Percentiles rank a stretch among this genome's conserved stretches.
Conservation (phyloP, 2,113 vertebrate genomes). For the Argyrosomus japonicus region DNA sequence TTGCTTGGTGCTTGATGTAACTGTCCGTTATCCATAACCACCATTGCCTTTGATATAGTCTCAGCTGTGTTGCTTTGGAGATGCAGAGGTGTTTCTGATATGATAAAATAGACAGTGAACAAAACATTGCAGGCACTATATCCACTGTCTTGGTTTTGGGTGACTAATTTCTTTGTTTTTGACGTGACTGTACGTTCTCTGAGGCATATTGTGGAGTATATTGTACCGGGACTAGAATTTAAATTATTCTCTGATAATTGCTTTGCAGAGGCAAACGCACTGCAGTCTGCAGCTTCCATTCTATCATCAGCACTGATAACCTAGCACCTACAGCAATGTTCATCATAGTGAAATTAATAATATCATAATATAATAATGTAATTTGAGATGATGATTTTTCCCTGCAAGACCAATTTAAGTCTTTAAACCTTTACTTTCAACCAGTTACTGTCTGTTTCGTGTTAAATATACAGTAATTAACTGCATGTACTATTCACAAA, state of each 20-base stretch:
- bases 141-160: constrained; percentile 15
- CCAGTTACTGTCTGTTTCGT: neutral
- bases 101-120: constrained; percentile 21
- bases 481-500: constrained; percentile 14
- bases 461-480: neutral
- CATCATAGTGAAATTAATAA: constrained; percentile 33
- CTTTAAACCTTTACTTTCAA: constrained; percentile 12
- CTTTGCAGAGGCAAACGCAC: constrained; percentile 43
- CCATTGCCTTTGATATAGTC: constrained; percentile 17
- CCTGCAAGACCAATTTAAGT: neutral
- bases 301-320: constrained; percentile 36
- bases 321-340: constrained; percentile 23
- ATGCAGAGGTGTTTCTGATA: neutral
- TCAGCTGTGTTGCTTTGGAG: constrained; percentile 5
- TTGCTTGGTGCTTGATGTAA: constrained; percentile 29
- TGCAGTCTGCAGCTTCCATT: constrained; percentile 9
- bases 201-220: constrained; percentile 57
- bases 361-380: constrained; percentile 4
- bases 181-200: constrained; percentile 34
- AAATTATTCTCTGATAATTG: constrained; percentile 68
- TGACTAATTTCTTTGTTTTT: constrained; percentile 46
- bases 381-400: constrained; percentile 20
- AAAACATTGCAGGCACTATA: neutral
- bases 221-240: constrained; percentile 65
- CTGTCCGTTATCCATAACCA: constrained; percentile 29